phyloP scores from a whole-genome alignment of 2,797 vertebrate genomes.

The Tadarida brasiliensis region DNA sequence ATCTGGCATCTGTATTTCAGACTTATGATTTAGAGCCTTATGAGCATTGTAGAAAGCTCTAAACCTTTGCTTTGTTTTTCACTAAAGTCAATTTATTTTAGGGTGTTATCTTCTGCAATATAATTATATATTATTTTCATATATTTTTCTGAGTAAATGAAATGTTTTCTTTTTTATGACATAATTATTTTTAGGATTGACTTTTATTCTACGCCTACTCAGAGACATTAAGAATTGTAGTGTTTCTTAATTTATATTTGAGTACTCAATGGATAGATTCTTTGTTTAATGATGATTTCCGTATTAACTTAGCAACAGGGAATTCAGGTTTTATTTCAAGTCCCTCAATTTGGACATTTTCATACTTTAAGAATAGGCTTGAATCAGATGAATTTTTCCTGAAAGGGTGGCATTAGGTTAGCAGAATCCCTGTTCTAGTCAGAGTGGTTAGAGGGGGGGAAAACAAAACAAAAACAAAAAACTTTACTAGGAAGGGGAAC shows the following conservation, averaged over 20 bases:
- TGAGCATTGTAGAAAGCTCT: neutral
- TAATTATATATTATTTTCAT: slow-evolving; percentile 46
- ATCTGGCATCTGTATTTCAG: slow-evolving; percentile 50
- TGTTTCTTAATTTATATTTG: slow-evolving; percentile 10
- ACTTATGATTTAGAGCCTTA: slow-evolving; percentile 36
- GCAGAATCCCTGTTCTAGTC: neutral
- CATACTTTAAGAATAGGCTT: neutral
- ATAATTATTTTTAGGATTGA: slow-evolving; percentile 30
- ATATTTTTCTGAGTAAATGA: slow-evolving; percentile 15
- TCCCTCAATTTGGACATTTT: neutral
- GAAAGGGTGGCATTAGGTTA: neutral
- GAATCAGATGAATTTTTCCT: neutral
- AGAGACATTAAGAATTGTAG: neutral
- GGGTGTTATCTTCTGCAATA: neutral
- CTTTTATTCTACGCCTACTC: slow-evolving; percentile 8
- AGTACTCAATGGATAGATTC: neutral
- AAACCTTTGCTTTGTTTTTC: neutral
- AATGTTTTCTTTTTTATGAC: slow-evolving; percentile 13
- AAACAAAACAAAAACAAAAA: no score
- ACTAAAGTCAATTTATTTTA: slow-evolving; percentile 48
- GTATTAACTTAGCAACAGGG: neutral
- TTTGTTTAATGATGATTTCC: neutral
- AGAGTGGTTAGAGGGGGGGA: neutral
- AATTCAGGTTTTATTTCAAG: neutral
- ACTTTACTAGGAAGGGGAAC: neutral